Evolutionary conservation across 2,797 vertebrate genomes (phyloP).

Genomic region (Microcaecilia unicolor): DNA sequence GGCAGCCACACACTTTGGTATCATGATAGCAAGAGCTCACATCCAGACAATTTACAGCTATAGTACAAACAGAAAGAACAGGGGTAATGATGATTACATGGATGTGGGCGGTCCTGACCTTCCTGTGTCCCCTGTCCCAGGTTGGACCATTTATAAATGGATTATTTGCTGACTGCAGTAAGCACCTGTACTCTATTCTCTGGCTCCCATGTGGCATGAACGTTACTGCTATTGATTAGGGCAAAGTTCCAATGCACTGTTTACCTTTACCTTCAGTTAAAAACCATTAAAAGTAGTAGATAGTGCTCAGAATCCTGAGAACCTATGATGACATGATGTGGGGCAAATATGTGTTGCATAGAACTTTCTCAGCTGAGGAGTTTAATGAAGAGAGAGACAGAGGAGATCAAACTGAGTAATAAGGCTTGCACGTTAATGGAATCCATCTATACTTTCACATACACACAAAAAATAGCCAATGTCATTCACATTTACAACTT

Average conservation of each 20-base stretch:
- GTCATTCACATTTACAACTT: too few relatives aligned
- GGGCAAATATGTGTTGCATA: too few relatives aligned
- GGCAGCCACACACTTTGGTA: conserved; percentile 32
- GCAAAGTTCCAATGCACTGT: conserved; percentile 61
- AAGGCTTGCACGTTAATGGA: too few relatives aligned
- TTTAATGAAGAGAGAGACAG: too few relatives aligned
- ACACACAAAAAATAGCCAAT: too few relatives aligned
- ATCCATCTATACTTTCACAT: too few relatives aligned
- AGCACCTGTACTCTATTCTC: conserved; percentile 29
- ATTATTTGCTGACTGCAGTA: conserved; percentile 57
- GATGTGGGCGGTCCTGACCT: conserved; percentile 16
- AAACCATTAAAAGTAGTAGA: conserved; percentile 11
- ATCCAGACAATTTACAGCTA: too few relatives aligned
- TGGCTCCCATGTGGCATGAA: conserved; percentile 49
- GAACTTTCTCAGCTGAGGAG: too few relatives aligned
- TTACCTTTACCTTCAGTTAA: conserved; percentile 35
- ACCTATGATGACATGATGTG: too few relatives aligned
- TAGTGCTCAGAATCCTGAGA: too few relatives aligned
- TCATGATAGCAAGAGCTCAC: too few relatives aligned
- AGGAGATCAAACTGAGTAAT: too few relatives aligned
- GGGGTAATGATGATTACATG: conserved; percentile 13
- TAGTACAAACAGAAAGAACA: conserved; percentile 10
- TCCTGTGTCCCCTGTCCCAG: conserved; percentile 27
- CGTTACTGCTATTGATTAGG: conserved; percentile 69
- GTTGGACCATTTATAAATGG: conserved; percentile 49